A percentile compares a stretch with the other conserved stretches of the same genome.
phyloP scores from a whole-genome alignment of 2,113 vertebrate species.

The Neopipo cinnamomea region DNA sequence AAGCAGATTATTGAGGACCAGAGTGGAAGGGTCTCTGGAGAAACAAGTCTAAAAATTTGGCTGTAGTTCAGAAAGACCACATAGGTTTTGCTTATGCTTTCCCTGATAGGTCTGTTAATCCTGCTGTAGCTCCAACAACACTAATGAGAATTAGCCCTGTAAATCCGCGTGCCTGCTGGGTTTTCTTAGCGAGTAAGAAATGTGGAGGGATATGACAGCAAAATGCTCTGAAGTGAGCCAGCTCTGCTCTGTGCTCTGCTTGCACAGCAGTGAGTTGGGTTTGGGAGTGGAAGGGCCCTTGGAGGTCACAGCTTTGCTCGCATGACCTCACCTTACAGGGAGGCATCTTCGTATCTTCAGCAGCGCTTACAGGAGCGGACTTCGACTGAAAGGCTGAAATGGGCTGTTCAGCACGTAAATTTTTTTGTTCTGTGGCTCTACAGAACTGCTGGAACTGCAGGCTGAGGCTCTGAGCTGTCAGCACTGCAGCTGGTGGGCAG shows the following conservation, averaged over 20 bases:
- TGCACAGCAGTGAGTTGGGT: not conserved
- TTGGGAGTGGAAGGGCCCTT: not conserved
- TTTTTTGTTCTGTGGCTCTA: not conserved
- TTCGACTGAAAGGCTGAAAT: not conserved
- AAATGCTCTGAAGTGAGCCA: not conserved
- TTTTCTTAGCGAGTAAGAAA: not conserved
- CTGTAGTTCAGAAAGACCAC: not conserved
- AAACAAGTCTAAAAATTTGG: not conserved
- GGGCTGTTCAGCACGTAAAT: rapidly evolving
- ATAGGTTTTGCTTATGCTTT: not conserved
- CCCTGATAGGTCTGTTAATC: not conserved
- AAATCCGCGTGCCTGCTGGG: not conserved
- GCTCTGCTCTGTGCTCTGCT: not conserved
- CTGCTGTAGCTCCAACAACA: not conserved
- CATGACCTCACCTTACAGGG: rapidly evolving
- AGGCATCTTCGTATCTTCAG: not conserved
- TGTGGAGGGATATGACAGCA: not conserved
- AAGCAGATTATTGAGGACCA: not conserved
- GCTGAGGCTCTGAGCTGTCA: not conserved
- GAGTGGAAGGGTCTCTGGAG: not conserved
- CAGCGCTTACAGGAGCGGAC: not conserved
- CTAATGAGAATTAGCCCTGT: constrained; percentile 25
- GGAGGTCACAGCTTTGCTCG: not conserved
- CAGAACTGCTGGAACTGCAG: not conserved
- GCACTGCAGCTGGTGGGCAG: not conserved